Evolutionary conservation across 2,888 invertebrate genomes (phyloP).

Genomic region (Antheraea assamensis): DNA sequence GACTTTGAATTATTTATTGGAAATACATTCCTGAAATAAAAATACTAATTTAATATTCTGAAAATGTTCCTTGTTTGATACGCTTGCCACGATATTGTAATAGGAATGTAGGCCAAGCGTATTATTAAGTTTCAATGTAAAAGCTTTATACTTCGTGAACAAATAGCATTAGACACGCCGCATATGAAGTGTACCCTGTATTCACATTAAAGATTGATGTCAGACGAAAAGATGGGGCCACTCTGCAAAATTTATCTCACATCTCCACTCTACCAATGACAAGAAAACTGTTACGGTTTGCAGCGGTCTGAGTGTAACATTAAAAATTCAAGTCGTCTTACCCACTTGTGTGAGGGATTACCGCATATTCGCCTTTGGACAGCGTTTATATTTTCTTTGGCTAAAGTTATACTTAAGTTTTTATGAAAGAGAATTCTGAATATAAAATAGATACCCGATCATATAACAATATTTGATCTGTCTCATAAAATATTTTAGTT

Average conservation of each 20-base stretch:
- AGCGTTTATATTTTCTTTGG: constrained; percentile 81
- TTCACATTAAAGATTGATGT: constrained; percentile 79
- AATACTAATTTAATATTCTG: constrained; percentile 12
- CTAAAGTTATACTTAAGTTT: constrained; percentile 61
- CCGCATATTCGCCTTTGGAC: constrained; percentile 80
- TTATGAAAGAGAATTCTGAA: constrained; percentile 54
- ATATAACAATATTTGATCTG: constrained; percentile 5
- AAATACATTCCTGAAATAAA: constrained; percentile 17
- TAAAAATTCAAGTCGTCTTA: constrained; percentile 81
- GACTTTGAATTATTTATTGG: constrained; percentile 32
- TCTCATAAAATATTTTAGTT: background rate
- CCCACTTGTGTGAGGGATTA: constrained; percentile 83
- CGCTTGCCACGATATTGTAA: constrained; percentile 30
- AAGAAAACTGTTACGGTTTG: constrained; percentile 83
- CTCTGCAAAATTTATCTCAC: constrained; percentile 82
- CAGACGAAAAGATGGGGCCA: constrained; percentile 82
- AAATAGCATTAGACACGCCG: constrained; percentile 74
- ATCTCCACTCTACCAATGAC: constrained; percentile 81
- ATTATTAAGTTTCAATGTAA: constrained; percentile 46
- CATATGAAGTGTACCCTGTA: constrained; percentile 76
- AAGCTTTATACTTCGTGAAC: constrained; percentile 62
- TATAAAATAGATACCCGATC: constrained; percentile 19
- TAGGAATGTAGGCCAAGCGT: constrained; percentile 33
- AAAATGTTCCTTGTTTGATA: constrained; percentile 2
- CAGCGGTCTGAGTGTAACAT: constrained; percentile 82